Evolutionary conservation across 2,113 vertebrate species (phyloP).

Genomic region (Dromiciops gliroides): DNA sequence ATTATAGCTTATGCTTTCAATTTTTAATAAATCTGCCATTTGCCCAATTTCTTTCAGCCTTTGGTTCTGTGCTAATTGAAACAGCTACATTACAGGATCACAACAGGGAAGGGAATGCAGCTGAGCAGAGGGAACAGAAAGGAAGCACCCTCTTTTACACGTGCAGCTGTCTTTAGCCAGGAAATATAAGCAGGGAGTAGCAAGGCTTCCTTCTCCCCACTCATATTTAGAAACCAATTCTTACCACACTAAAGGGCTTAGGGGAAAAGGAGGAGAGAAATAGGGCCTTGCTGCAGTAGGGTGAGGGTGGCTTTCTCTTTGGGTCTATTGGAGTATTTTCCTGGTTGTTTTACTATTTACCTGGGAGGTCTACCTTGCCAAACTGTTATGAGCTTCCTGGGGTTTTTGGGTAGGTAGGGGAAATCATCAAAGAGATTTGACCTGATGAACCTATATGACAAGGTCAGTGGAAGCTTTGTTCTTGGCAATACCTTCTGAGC

Average conservation of each 20-base stretch:
- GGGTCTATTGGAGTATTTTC: background rate
- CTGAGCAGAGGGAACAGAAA: background rate
- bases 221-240: background rate
- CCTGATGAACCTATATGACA: background rate
- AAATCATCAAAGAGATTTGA: background rate
- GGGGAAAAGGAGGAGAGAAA: background rate
- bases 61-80: background rate
- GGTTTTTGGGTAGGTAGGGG: background rate
- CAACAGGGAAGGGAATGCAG: background rate
- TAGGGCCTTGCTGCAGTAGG: background rate
- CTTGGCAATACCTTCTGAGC: background rate
- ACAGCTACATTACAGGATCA: background rate
- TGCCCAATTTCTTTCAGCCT: background rate
- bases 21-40: background rate
- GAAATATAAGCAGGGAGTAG: background rate
- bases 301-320: background rate
- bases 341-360: background rate
- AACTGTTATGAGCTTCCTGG: background rate
- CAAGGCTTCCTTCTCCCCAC: background rate
- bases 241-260: background rate
- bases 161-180: background rate
- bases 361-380: background rate
- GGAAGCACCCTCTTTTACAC: background rate
- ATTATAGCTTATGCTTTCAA: background rate
- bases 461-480: background rate